Evolutionary conservation across 2,113 vertebrate species (phyloP).

Genomic region (Spea multiplicata): DNA sequence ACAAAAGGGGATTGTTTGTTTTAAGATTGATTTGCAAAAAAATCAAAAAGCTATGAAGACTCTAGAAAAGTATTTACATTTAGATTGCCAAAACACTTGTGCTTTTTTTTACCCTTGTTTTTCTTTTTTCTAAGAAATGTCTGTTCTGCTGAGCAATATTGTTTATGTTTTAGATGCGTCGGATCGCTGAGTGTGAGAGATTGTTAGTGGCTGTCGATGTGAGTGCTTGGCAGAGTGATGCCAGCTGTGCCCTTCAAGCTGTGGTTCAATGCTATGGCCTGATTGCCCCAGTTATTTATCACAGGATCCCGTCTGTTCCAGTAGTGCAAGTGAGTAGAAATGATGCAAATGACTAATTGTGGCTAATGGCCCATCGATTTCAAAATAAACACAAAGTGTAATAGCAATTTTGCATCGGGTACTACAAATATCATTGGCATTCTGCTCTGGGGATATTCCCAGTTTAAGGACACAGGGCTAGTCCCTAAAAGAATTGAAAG

Average conservation of each 20-base stretch:
- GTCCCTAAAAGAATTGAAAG: too few relatives aligned
- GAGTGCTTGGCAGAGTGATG: slow-evolving; percentile 77
- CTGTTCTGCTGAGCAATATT: slow-evolving; percentile 43
- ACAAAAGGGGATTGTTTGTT: slow-evolving; percentile 32
- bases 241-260: slow-evolving; percentile 74
- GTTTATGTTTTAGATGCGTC: slow-evolving; percentile 69
- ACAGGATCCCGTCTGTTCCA: slow-evolving; percentile 75
- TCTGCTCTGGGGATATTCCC: too few relatives aligned
- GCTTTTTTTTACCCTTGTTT: slow-evolving; percentile 4
- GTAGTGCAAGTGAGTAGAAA: slow-evolving; percentile 75
- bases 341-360: background rate
- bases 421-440: too few relatives aligned
- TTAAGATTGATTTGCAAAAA: slow-evolving; percentile 29
- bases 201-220: slow-evolving; percentile 82
- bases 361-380: too few relatives aligned
- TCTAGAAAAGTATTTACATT: slow-evolving; percentile 44
- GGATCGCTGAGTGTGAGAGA: slow-evolving; percentile 82
- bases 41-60: slow-evolving; percentile 32
- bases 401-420: too few relatives aligned
- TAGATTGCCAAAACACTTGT: slow-evolving; percentile 33
- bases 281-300: slow-evolving; percentile 84
- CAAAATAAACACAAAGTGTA: too few relatives aligned
- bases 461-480: too few relatives aligned
- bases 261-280: slow-evolving; percentile 85
- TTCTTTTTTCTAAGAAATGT: slow-evolving; percentile 12